Percentiles rank a stretch among this genome's conserved stretches.
Conservation (phyloP, 2,113 vertebrate species). For the Bostrychus sinensis region DNA sequence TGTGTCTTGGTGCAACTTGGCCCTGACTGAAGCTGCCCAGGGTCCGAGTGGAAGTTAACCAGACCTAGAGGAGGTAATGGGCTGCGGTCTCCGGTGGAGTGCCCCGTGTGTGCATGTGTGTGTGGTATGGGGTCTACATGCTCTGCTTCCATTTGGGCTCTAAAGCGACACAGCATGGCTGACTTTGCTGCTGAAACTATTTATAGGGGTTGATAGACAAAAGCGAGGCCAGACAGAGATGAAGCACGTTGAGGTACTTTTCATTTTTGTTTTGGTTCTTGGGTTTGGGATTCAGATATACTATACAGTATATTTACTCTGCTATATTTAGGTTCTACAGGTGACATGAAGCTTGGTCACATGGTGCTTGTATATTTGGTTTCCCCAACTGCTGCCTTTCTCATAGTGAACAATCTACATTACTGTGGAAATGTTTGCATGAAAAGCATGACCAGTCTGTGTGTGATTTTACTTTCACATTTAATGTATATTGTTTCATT, state of each 20-base stretch:
- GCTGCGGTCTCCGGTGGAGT: slow-evolving; percentile 52
- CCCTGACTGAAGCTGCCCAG: slow-evolving; percentile 36
- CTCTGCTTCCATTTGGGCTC: slow-evolving; percentile 61
- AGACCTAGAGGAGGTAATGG: slow-evolving; percentile 71
- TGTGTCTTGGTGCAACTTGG: slow-evolving; percentile 27
- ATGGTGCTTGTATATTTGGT: too few relatives aligned
- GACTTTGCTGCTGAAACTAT: slow-evolving; percentile 76
- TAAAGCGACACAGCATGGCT: slow-evolving; percentile 66
- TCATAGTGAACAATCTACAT: too few relatives aligned
- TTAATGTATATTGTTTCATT: too few relatives aligned
- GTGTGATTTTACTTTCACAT: too few relatives aligned
- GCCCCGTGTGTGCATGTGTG: slow-evolving; percentile 40
- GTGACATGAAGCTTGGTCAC: too few relatives aligned
- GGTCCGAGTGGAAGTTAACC: slow-evolving; percentile 64
- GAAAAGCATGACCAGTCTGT: too few relatives aligned
- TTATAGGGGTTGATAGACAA: slow-evolving; percentile 75
- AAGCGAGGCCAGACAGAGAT: slow-evolving; percentile 53
- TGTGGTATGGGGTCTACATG: slow-evolving; percentile 52
- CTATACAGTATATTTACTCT: too few relatives aligned
- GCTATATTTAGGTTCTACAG: too few relatives aligned
- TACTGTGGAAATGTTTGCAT: too few relatives aligned
- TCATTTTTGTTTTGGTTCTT: slow-evolving; percentile 19
- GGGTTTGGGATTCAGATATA: not conserved
- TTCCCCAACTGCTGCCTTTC: too few relatives aligned
- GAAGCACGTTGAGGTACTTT: slow-evolving; percentile 47